These are phyloP conservation scores for Lichenostomus cassidix DNA, from an alignment of 2,113 vertebrate species.

Conservation along the genomic window DNA sequence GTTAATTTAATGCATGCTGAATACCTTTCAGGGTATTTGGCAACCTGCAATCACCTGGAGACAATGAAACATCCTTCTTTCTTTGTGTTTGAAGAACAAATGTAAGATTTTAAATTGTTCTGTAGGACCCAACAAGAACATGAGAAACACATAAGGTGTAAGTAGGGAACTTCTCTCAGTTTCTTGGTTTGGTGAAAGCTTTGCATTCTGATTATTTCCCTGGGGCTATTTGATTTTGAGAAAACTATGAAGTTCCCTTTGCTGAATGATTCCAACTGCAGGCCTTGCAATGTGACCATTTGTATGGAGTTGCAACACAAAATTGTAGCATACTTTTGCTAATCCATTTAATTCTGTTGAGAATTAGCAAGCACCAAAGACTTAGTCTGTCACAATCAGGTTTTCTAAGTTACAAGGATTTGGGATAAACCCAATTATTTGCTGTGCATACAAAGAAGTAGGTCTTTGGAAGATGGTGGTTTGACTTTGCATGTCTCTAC, in stretches of 20 bases:
- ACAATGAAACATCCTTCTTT: background rate
- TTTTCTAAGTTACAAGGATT: background rate
- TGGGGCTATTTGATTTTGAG: background rate
- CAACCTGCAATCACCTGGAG: background rate
- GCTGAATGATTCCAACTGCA: background rate
- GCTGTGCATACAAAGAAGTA: background rate
- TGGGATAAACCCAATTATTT: background rate
- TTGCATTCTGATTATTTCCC: background rate
- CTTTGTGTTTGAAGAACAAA: background rate
- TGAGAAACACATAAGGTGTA: fast-evolving
- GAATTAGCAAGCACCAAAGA: background rate
- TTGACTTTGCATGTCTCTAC: background rate
- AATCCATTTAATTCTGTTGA: background rate
- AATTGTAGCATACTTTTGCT: background rate
- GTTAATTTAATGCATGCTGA: background rate
- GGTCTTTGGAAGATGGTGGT: background rate
- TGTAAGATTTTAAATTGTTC: background rate
- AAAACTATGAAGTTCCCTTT: background rate
- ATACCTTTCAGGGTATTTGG: background rate
- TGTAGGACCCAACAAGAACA: background rate
- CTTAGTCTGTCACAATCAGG: background rate
- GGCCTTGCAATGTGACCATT: background rate
- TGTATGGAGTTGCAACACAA: background rate
- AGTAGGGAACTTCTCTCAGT: background rate
- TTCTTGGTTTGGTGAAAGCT: background rate